phyloP scores from a whole-genome alignment of 2,888 invertebrate species.

The Caenorhabditis plicata region DNA sequence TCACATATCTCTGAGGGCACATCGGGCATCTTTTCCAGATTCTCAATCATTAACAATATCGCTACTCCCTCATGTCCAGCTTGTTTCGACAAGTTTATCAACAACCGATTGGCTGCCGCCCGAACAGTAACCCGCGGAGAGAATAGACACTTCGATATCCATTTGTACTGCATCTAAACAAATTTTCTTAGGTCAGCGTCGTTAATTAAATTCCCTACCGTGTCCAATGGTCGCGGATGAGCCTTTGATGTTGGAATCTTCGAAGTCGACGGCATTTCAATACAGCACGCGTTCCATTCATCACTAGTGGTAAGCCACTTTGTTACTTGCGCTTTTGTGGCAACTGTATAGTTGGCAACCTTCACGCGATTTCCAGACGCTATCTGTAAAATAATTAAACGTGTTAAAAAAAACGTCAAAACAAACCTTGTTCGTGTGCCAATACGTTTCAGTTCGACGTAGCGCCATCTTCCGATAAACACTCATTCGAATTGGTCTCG shows the following conservation, averaged over 20 bases:
- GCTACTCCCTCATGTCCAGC: conserved; percentile 26
- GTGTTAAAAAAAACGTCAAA: no score
- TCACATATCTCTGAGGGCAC: conserved; percentile 20
- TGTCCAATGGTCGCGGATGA: no score
- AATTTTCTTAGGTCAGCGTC: no score
- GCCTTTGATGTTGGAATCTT: no score
- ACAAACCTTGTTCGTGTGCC: no score
- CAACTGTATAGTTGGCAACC: not conserved
- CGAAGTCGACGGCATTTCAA: not conserved
- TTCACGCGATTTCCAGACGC: no score
- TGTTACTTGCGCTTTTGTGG: not conserved
- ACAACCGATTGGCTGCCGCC: conserved; percentile 23
- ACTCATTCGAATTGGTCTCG: conserved; percentile 6
- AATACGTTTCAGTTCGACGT: conserved; percentile 3
- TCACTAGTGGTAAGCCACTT: conserved; percentile 19
- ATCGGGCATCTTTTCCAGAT: conserved; percentile 6
- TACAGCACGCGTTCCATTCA: conserved; percentile 20
- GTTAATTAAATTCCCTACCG: no score
- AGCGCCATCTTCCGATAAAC: conserved; percentile 6
- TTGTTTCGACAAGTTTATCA: conserved; percentile 18
- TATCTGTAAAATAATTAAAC: no score
- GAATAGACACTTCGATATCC: conserved; percentile 41
- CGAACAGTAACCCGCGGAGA: conserved; percentile 36
- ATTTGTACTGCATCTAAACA: conserved; percentile 12
- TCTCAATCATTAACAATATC: conserved; percentile 26